phyloP scores from a whole-genome alignment of 2,888 invertebrate genomes.

The Vandiemenella viatica region DNA sequence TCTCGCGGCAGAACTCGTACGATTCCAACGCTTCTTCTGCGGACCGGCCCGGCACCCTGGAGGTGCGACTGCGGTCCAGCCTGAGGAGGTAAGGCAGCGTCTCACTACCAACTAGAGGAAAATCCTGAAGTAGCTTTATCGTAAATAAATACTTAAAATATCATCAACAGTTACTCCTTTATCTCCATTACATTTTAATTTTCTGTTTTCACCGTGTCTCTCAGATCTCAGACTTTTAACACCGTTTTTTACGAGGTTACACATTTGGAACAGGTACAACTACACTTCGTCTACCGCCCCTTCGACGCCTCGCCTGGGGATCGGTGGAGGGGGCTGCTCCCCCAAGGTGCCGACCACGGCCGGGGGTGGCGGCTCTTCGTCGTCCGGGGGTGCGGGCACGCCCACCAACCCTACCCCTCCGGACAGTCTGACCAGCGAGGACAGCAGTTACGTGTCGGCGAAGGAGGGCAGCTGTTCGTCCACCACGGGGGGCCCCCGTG shows the following conservation, averaged over 20 bases:
- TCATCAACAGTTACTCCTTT: no score
- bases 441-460: constrained; percentile 77
- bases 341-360: constrained; percentile 1
- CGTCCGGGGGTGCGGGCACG: constrained; percentile 42
- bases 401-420: constrained; percentile 76
- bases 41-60: constrained; percentile 45
- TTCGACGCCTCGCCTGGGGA: constrained; percentile 33
- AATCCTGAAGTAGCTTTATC: no score
- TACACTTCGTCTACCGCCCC: no score
- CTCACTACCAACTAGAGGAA: no score
- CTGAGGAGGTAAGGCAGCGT: constrained; percentile 54
- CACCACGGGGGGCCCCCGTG: constrained; percentile 45
- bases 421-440: constrained; percentile 72
- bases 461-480: constrained; percentile 50
- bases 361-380: constrained; percentile 17
- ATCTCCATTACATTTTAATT: no score
- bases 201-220: no score
- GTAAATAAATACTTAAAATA: no score
- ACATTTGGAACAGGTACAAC: no score
- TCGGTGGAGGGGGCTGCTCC: constrained; percentile 2
- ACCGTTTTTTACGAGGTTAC: no score
- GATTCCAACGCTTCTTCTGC: constrained; percentile 21
- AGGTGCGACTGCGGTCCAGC: constrained; percentile 54
- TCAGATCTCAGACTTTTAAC: no score
- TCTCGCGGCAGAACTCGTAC: constrained; percentile 21